Percentiles rank a stretch among this genome's conserved stretches.
These are phyloP conservation scores for Philaenus spumarius DNA, from an alignment of 1,140 invertebrate species.

Conservation along the genomic window DNA sequence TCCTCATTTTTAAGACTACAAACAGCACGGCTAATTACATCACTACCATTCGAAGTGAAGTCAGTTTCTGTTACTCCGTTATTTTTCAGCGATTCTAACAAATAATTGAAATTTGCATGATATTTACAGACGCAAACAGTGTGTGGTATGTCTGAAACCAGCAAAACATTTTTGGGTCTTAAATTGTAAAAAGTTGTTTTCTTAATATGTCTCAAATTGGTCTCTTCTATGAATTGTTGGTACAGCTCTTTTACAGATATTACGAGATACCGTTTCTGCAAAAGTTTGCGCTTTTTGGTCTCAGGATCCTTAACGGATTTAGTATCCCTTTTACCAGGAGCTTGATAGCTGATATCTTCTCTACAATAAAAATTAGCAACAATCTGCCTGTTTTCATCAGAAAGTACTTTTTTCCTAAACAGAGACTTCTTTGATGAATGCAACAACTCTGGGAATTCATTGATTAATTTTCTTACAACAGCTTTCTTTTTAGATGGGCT, in stretches of 20 bases:
- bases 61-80: too few species aligned
- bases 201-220: not conserved
- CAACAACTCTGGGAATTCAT: not conserved
- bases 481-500: constrained; percentile 8
- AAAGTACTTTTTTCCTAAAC: not conserved
- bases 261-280: not conserved
- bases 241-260: not conserved
- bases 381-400: constrained; percentile 1
- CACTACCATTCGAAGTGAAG: too few species aligned
- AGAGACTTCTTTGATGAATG: constrained; percentile 1
- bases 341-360: not conserved
- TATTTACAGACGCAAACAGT: constrained; percentile 5
- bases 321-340: constrained; percentile 1
- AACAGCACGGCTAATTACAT: too few species aligned
- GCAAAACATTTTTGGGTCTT: constrained; percentile 2
- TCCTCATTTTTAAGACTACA: too few species aligned
- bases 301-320: constrained; percentile 7
- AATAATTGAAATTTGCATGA: constrained; percentile 1
- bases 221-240: not conserved
- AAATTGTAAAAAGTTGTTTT: not conserved
- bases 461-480: constrained; percentile 8
- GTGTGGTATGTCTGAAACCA: not conserved
- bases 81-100: not conserved
- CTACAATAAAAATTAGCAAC: not conserved
- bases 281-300: not conserved